phyloP scores from a whole-genome alignment of 2,797 vertebrate species.

The Trachurus trachurus region DNA sequence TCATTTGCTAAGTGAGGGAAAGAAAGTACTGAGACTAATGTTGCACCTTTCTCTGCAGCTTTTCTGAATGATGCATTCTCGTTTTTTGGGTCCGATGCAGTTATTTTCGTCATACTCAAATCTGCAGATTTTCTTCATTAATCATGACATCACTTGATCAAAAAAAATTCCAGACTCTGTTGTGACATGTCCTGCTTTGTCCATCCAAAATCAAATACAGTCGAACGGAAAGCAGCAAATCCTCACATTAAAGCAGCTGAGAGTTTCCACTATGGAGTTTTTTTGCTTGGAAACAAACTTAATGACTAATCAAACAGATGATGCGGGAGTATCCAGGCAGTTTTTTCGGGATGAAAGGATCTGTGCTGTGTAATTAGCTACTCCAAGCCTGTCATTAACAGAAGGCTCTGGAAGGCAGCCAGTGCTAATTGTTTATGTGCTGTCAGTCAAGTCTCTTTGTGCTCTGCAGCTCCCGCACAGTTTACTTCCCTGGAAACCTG shows the following conservation, averaged over 20 bases:
- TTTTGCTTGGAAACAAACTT: background rate
- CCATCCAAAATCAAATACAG: background rate
- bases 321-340: slow-evolving; percentile 66
- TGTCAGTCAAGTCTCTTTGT: slow-evolving; percentile 78
- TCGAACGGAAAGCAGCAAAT: background rate
- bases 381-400: slow-evolving; percentile 76
- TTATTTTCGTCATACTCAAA: background rate
- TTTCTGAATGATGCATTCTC: background rate
- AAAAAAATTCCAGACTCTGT: background rate
- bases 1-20: background rate
- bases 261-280: background rate
- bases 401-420: slow-evolving; percentile 73
- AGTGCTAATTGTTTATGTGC: slow-evolving; percentile 83
- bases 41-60: background rate
- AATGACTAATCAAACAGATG: background rate
- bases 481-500: slow-evolving; percentile 72
- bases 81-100: background rate
- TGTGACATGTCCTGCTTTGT: background rate
- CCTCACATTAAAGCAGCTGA: background rate
- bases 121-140: background rate
- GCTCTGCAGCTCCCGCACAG: slow-evolving; percentile 33
- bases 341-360: slow-evolving; percentile 68
- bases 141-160: background rate
- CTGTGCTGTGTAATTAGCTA: slow-evolving; percentile 78
- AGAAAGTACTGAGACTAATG: background rate